A percentile compares a stretch with the other conserved stretches of the same genome.
Conservation (phyloP, 2,113 vertebrate genomes). For the Ageneiosus marmoratus region DNA sequence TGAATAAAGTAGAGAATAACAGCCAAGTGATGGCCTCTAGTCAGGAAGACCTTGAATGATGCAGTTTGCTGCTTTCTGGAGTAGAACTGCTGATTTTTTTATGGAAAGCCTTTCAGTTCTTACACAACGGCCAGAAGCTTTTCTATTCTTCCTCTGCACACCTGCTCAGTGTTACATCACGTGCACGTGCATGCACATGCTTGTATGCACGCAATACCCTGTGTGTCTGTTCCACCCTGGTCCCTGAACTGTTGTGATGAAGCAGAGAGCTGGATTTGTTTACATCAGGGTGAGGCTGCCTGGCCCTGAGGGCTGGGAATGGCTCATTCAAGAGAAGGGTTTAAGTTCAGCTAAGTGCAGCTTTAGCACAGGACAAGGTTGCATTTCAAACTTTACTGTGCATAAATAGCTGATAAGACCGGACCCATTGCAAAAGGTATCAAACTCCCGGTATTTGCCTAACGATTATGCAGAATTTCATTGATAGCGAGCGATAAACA, state of each 20-base stretch:
- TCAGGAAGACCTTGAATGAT: not conserved
- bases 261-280: constrained; percentile 25
- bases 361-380: constrained; percentile 8
- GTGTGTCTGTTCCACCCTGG: constrained; percentile 23
- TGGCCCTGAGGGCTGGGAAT: constrained; percentile 34
- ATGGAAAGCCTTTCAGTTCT: constrained; percentile 5
- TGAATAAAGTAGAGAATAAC: not conserved
- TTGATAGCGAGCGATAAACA: not conserved
- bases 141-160: constrained; percentile 15
- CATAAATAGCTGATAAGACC: not conserved
- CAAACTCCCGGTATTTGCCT: not conserved
- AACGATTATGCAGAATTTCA: not conserved
- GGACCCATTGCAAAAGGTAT: not conserved
- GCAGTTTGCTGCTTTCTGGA: not conserved
- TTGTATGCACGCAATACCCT: constrained; percentile 20
- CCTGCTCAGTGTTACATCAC: constrained; percentile 38
- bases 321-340: constrained; percentile 29
- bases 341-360: constrained; percentile 23
- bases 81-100: not conserved
- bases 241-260: constrained; percentile 22
- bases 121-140: not conserved
- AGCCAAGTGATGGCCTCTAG: not conserved
- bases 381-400: constrained; percentile 1
- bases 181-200: constrained; percentile 17
- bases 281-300: constrained; percentile 22